Conservation (phyloP, 2,113 vertebrate species). For the Ophthalmolycus amberensis region DNA sequence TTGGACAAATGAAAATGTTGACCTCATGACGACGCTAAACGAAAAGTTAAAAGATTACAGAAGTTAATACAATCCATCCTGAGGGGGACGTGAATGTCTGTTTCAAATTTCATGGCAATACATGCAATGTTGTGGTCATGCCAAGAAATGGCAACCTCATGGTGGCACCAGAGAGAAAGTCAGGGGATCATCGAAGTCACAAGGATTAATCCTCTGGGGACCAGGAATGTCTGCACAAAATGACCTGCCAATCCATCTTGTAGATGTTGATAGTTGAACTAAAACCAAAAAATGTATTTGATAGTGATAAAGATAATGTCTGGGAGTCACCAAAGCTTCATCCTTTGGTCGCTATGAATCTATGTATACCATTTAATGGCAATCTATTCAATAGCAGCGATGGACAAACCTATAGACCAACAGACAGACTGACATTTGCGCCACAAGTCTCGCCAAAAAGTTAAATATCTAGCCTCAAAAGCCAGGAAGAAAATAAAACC, state of each 20-base stretch:
- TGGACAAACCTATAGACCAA: not conserved
- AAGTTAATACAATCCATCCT: not conserved
- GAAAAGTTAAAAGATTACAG: not conserved
- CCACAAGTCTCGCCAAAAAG: not conserved
- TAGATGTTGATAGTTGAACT: not conserved
- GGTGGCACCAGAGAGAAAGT: not conserved
- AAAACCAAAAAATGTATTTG: not conserved
- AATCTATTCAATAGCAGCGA: not conserved
- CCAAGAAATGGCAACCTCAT: not conserved
- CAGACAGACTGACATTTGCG: not conserved
- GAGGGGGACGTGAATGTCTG: not conserved
- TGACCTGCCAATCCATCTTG: not conserved
- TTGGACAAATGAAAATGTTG: not conserved
- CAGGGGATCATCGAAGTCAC: not conserved
- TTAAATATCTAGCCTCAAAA: constrained; percentile 22
- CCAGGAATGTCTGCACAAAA: not conserved
- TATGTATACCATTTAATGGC: not conserved
- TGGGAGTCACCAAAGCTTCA: not conserved
- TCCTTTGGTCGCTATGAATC: not conserved
- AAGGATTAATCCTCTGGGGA: not conserved
- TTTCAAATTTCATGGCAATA: not conserved
- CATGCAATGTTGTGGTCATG: not conserved
- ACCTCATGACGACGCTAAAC: not conserved
- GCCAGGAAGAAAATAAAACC: not conserved
- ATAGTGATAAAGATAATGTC: not conserved